Base-by-base conservation (phyloP, 2,797 vertebrate genomes). In the Parauchenoglanis punctatus region DNA sequence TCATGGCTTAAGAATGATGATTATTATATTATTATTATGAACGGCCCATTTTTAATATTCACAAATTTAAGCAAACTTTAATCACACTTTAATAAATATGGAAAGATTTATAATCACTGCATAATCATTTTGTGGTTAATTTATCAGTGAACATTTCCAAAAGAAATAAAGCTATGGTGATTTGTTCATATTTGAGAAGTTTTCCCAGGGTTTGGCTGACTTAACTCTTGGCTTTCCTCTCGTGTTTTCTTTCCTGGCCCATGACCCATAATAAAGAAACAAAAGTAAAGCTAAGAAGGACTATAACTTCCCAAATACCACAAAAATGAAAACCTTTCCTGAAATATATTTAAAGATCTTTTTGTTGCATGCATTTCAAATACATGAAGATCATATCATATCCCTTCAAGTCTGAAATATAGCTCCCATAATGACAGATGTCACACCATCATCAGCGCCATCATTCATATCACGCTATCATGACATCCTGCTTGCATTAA, bases 181-280 rank as follows among this genome's bases (percentile, higher is more conserved):
- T 85, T 85, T 81, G 72, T 81, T 76, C 88, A 81, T 84, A 75
- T 85, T 86, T 83, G 59, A 88, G 81, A 86, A 46, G 52, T 83
- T 84, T 86, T 88, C 82, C 81, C 77, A 85, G 85, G 58, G 78
- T 72, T 89, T 86, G 90, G 70, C 86, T 84, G 87, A 88, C 28
- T 78, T 78, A 78, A 85, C 54, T 20, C 4, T 58, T 86, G 84
- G 87, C 75, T 81, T 70, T 76, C 67, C 75, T 84, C 85, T 88
- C 81, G 1, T 81, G 23, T 81, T 81, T 81, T 81, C 87, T 81
- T 56, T 56, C 68, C 86, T 87, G 61, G 70, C 63, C 70, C 49
- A 72, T 49, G 75, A 86, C 61, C 61, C 73, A 40, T 52, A 82
- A 89, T 88, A 72, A 40, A 68, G 59, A 65, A 70, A 87, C 61